Base-by-base conservation (phyloP, 2,797 vertebrate genomes). In the Kryptolebias ocellatus region DNA sequence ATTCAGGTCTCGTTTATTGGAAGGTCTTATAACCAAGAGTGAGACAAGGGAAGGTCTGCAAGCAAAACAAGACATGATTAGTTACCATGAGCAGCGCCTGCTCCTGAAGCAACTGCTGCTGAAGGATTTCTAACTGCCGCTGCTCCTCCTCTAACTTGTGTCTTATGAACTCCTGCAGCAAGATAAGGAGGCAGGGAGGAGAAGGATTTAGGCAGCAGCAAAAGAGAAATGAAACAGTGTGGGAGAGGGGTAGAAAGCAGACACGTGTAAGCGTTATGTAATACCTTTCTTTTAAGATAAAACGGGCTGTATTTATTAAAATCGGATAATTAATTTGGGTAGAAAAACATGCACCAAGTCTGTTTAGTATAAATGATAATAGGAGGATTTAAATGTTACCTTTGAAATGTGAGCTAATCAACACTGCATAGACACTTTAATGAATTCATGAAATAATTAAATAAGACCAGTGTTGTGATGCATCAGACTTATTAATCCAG, bases 131-230 rank as follows among this genome's bases (percentile, higher is more conserved):
- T 91, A 98, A 94, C 91, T 98, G 96, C 54, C 96, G 93, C 92
- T 97, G 96, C 89, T 97, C 96, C 83, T 97, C 96, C 89, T 98
- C 96, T 90, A 98, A 94, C 92, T 96, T 96, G 87, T 97, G 95
- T 87, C 96, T 95, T 83, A 98, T 97, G 93, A 96, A 97, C 78
- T 98, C 96, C 96, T 97, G 92, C 79, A 87, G 84, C 92, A 72
- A n/a, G 51, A 84, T 55, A 34, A 64, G 69, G 61, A 83, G 83
- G 76, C 69, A 83, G 76, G 81, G 65, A 65, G 45, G 52, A 81
- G 8, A 61, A 60, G 53, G 73, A 24, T 66, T 67, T 62, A 56
- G 44, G 37, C 37, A 39, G 37, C 37, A 39, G 11, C 11, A 61
- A 78, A 73, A 69, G 31, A 76, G n/a, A 39, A 72, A 84, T 56